Evolutionary conservation across 2,888 invertebrate species (phyloP).

Genomic region (Agonopterix arenella): DNA sequence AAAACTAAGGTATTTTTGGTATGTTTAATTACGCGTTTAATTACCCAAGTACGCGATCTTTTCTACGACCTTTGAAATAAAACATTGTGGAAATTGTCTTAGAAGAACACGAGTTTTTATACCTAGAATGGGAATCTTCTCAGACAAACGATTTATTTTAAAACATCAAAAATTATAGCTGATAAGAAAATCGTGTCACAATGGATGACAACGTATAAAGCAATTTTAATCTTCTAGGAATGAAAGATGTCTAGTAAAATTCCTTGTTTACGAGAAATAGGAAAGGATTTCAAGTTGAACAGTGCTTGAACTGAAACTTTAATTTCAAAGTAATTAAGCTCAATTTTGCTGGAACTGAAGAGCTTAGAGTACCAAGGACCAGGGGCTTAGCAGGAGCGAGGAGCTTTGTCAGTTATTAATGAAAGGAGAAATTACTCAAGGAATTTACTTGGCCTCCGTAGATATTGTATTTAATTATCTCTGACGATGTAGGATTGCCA

Average conservation of each 20-base stretch:
- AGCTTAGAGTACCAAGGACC: slow-evolving; percentile 19
- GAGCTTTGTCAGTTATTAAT: slow-evolving; percentile 56
- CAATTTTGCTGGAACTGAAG: slow-evolving; percentile 21
- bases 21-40: too few relatives aligned
- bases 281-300: background rate
- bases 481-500: slow-evolving; percentile 9
- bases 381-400: slow-evolving; percentile 34
- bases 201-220: too few relatives aligned
- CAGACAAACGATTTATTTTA: too few relatives aligned
- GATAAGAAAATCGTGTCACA: too few relatives aligned
- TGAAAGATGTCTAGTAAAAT: background rate
- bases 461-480: slow-evolving; percentile 34
- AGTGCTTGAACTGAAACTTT: slow-evolving; percentile 10
- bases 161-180: too few relatives aligned
- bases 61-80: too few relatives aligned
- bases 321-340: slow-evolving; percentile 28
- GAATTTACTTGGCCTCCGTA: slow-evolving; percentile 38
- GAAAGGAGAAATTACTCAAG: slow-evolving; percentile 44
- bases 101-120: too few relatives aligned
- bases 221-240: too few relatives aligned
- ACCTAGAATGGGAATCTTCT: too few relatives aligned
- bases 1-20: too few relatives aligned
- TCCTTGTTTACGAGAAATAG: background rate
- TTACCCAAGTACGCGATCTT: too few relatives aligned
- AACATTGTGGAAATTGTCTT: too few relatives aligned